A percentile compares a stretch with the other conserved stretches of the same genome.
Conservation (phyloP, 2,888 invertebrate species). For the Heliothis peltigera region DNA sequence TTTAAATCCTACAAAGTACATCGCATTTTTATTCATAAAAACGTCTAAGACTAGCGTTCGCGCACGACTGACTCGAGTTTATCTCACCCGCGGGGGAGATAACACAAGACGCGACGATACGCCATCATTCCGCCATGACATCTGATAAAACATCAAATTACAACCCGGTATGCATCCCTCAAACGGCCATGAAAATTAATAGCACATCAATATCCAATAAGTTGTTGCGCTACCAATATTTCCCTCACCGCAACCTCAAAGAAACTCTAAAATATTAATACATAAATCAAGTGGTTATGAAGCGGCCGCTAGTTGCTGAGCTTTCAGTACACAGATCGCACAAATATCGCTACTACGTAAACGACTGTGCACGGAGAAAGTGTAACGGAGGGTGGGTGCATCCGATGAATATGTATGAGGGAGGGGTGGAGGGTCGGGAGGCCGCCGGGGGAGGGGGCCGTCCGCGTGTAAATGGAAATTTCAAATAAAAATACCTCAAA, state of each 20-base stretch:
- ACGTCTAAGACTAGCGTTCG: slow-evolving; percentile 34
- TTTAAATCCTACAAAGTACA: slow-evolving; percentile 18
- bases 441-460: slow-evolving; percentile 63
- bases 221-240: slow-evolving; percentile 15
- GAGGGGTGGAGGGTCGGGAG: slow-evolving; percentile 63
- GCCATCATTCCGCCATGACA: slow-evolving; percentile 17
- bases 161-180: slow-evolving; percentile 7
- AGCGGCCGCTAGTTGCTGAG: slow-evolving; percentile 73
- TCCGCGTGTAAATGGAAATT: slow-evolving; percentile 89
- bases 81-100: slow-evolving; percentile 43
- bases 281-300: slow-evolving; percentile 70
- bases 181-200: slow-evolving; percentile 20
- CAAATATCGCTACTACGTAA: slow-evolving; percentile 71
- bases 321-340: slow-evolving; percentile 77
- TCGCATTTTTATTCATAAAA: slow-evolving; percentile 26
- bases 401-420: slow-evolving; percentile 92
- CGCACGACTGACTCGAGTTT: slow-evolving; percentile 44
- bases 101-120: slow-evolving; percentile 24
- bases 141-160: slow-evolving; percentile 19
- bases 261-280: slow-evolving; percentile 63
- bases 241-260: slow-evolving; percentile 13
- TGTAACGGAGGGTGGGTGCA: slow-evolving; percentile 88
- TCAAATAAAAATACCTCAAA: slow-evolving; percentile 90
- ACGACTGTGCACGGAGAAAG: slow-evolving; percentile 80
- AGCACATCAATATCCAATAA: slow-evolving; percentile 44